Conservation (phyloP, 2,113 vertebrate species). For the Tachysurus fulvidraco region DNA sequence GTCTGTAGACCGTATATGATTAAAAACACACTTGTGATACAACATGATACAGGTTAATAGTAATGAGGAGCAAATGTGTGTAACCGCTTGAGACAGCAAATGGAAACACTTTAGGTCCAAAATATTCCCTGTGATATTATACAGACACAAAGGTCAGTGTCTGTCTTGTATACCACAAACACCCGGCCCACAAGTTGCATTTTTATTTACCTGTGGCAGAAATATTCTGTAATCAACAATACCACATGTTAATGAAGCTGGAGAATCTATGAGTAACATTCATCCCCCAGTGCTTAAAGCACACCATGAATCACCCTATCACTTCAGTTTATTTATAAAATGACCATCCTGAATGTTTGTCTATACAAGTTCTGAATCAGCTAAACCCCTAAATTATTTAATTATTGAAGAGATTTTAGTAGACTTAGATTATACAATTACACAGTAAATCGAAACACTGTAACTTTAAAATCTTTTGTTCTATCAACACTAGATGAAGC, state of each 20-base stretch:
- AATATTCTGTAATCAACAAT: background rate
- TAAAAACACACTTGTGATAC: background rate
- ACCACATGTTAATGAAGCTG: background rate
- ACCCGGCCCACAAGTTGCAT: background rate
- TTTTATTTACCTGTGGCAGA: background rate
- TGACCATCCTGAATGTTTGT: background rate
- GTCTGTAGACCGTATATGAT: background rate
- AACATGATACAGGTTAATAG: background rate
- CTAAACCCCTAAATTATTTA: background rate
- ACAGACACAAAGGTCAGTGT: background rate
- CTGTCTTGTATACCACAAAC: background rate
- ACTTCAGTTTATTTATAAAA: background rate
- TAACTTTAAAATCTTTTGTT: background rate
- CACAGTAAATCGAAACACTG: background rate
- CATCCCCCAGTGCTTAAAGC: background rate
- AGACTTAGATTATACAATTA: background rate
- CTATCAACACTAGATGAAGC: background rate
- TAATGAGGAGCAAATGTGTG: background rate
- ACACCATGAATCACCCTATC: background rate
- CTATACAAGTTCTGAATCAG: background rate
- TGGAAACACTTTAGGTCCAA: background rate
- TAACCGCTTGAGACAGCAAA: background rate
- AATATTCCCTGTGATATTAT: background rate
- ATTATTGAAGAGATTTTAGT: background rate
- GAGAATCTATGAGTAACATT: background rate